phyloP scores from a whole-genome alignment of 2,797 vertebrate species.

The Manis javanica region DNA sequence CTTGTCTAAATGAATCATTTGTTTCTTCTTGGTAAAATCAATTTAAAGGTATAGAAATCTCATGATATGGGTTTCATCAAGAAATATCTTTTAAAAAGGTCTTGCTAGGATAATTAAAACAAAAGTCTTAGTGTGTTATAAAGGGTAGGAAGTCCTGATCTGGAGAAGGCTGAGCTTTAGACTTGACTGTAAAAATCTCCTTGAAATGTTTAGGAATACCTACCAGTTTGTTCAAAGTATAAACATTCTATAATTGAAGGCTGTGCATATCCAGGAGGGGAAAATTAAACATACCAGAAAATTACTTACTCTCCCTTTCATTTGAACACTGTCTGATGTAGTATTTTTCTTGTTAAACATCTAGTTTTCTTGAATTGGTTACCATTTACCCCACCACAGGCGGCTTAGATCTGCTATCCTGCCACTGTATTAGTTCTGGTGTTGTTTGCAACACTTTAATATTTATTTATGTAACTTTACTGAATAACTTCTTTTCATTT shows the following conservation, averaged over 20 bases:
- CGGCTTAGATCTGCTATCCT: too few relatives aligned
- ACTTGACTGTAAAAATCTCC: not conserved
- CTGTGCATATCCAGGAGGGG: not conserved
- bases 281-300: not conserved
- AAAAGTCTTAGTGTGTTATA: not conserved
- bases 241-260: too few relatives aligned
- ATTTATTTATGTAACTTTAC: not conserved
- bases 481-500: not conserved
- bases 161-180: not conserved
- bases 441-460: not conserved
- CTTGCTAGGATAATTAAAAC: not conserved
- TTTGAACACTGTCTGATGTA: not conserved
- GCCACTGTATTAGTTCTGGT: not conserved
- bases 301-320: not conserved
- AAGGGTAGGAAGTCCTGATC: not conserved
- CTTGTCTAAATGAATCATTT: not conserved
- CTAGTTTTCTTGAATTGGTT: not conserved
- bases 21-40: not conserved
- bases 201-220: not conserved
- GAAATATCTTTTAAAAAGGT: not conserved
- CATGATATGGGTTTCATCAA: not conserved
- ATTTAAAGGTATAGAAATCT: not conserved
- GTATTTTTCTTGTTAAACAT: not conserved
- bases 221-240: not conserved
- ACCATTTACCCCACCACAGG: not conserved